Evolutionary conservation across 2,888 invertebrate species (phyloP).

Genomic region (Dascillus cervinus): DNA sequence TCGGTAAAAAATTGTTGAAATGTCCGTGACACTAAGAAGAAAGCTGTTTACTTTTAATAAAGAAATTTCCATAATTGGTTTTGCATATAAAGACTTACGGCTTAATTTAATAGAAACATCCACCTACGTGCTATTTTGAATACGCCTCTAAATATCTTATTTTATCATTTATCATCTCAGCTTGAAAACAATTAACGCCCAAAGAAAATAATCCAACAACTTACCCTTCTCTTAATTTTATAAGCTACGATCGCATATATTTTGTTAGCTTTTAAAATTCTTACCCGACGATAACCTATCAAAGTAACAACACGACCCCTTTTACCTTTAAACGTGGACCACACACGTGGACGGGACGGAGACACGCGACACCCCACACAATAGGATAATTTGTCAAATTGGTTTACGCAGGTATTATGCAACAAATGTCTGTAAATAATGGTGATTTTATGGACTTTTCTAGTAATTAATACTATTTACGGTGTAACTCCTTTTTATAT

Average conservation of each 20-base stretch:
- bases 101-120: not conserved
- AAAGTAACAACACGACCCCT: slow-evolving; percentile 11
- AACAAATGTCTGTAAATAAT: slow-evolving; percentile 22
- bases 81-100: slow-evolving; percentile 2
- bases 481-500: slow-evolving; percentile 18
- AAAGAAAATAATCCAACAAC: too few species aligned
- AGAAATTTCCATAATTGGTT: slow-evolving; percentile 13
- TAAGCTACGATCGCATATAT: too few species aligned
- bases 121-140: too few species aligned
- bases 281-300: slow-evolving; percentile 16
- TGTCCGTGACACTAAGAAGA: too few species aligned
- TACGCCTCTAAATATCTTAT: too few species aligned
- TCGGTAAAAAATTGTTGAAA: too few species aligned
- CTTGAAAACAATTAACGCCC: too few species aligned
- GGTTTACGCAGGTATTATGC: slow-evolving; percentile 24
- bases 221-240: too few species aligned
- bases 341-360: slow-evolving; percentile 21
- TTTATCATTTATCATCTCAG: too few species aligned
- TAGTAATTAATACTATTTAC: slow-evolving; percentile 24
- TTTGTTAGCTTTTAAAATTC: too few species aligned
- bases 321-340: slow-evolving; percentile 21
- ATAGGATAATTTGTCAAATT: slow-evolving; percentile 22
- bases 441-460: slow-evolving; percentile 26
- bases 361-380: slow-evolving; percentile 18
- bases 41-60: slow-evolving; percentile 10